These are phyloP conservation scores for Sinocyclocheilus anshuiensis DNA, from an alignment of 2,113 vertebrate species.

Conservation along the genomic window DNA sequence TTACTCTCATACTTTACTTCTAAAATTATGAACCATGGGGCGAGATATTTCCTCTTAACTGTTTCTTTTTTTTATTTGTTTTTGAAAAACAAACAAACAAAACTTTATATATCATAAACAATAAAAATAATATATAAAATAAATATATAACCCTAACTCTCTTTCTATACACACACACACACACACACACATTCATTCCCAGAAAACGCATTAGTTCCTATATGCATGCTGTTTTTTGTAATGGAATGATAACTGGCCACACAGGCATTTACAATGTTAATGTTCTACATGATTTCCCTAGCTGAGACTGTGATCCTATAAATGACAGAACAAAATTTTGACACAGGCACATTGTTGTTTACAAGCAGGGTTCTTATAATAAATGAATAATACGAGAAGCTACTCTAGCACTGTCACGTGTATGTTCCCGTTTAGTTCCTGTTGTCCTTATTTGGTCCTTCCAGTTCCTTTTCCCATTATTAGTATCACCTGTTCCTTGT, in stretches of 20 bases:
- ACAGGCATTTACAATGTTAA: neutral
- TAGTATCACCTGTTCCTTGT: too few relatives aligned
- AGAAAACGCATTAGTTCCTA: neutral
- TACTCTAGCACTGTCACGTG: slow-evolving; percentile 23
- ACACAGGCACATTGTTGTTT: slow-evolving; percentile 31
- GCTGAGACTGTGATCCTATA: slow-evolving; percentile 17
- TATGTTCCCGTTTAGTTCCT: too few relatives aligned
- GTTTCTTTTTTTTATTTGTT: neutral
- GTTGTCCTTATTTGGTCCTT: too few relatives aligned
- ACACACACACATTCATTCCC: neutral
- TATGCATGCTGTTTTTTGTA: slow-evolving; percentile 4
- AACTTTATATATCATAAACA: neutral
- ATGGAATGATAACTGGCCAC: slow-evolving; percentile 16
- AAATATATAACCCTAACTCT: neutral
- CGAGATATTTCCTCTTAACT: neutral
- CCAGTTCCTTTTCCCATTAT: too few relatives aligned
- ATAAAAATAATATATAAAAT: too few relatives aligned
- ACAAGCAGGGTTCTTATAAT: slow-evolving; percentile 39
- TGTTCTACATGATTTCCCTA: slow-evolving; percentile 34
- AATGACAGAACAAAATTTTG: slow-evolving; percentile 43
- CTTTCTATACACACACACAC: neutral
- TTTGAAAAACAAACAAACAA: too few relatives aligned
- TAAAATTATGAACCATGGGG: neutral
- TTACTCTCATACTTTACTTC: too few relatives aligned
- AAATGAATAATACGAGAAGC: slow-evolving; percentile 20